These are phyloP conservation scores for Lytechinus variegatus DNA, from an alignment of 35 echinoderm and acorn worm genomes.

Conservation along the genomic window DNA sequence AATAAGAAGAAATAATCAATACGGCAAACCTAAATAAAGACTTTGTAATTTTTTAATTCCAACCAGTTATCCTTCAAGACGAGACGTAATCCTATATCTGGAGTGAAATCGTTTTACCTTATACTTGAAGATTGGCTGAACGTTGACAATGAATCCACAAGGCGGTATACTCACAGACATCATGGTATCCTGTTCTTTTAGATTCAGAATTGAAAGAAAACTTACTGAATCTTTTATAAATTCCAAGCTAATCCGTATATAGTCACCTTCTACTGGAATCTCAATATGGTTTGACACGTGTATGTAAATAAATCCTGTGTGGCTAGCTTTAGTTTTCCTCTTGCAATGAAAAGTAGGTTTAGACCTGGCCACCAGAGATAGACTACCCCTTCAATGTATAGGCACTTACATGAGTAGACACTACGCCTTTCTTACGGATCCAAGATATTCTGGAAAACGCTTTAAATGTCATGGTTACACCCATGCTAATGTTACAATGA, in stretches of 20 bases:
- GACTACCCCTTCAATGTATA: background rate
- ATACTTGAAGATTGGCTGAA: background rate
- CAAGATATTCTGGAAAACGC: background rate
- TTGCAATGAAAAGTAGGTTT: background rate
- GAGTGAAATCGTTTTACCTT: background rate
- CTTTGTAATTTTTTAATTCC: no score
- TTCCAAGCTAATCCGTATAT: background rate
- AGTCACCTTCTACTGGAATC: background rate
- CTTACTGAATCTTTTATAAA: background rate
- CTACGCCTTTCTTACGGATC: background rate
- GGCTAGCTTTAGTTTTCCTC: background rate
- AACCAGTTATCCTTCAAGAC: no score
- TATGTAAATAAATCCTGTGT: background rate
- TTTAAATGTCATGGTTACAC: conserved; percentile 36
- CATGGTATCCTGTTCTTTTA: background rate
- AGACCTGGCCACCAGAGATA: background rate
- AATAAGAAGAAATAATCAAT: no score
- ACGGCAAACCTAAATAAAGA: no score
- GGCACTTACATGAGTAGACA: background rate
- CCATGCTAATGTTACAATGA: conserved; percentile 41
- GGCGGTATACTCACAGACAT: background rate
- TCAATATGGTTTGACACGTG: background rate
- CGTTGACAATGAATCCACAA: conserved; percentile 1
- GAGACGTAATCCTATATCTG: no score
- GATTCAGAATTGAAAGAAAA: background rate